These are phyloP conservation scores for Syngnathus scovelli DNA, from an alignment of 2,113 vertebrate genomes.

Conservation along the genomic window DNA sequence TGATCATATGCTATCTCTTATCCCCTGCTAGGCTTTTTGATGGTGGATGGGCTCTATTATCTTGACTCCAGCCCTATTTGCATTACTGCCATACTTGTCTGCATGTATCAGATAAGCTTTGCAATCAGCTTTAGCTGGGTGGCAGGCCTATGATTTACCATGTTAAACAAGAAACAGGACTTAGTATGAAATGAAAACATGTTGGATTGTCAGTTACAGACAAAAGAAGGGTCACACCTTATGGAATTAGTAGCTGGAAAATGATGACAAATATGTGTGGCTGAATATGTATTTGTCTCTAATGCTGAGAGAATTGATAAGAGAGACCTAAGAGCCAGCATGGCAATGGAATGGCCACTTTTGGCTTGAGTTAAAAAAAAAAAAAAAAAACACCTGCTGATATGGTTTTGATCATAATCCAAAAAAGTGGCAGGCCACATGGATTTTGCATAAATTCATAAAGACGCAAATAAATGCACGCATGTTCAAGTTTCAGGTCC, in stretches of 20 bases:
- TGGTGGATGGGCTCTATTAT: conserved; percentile 47
- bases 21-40: conserved; percentile 49
- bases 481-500: not conserved
- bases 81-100: conserved; percentile 60
- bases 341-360: not conserved
- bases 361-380: conserved; percentile 11
- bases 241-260: conserved; percentile 1
- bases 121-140: conserved; percentile 62
- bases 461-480: no score
- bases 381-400: conserved; percentile 48
- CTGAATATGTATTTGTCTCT: not conserved
- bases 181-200: conserved; percentile 15
- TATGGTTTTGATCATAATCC: conserved; percentile 39
- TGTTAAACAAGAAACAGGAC: conserved; percentile 39
- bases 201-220: conserved; percentile 15
- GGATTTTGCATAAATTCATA: conserved; percentile 39
- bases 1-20: conserved; percentile 18
- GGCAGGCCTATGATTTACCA: conserved; percentile 43
- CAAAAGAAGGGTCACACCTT: conserved; percentile 13
- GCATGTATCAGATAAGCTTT: conserved; percentile 59
- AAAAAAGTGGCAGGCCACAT: conserved; percentile 45
- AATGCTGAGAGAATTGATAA: not conserved
- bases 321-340: not conserved
- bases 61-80: conserved; percentile 55
- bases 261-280: not conserved